These are phyloP conservation scores for Dicerorhinus sumatrensis DNA, from an alignment of 2,113 vertebrate genomes.

Conservation along the genomic window DNA sequence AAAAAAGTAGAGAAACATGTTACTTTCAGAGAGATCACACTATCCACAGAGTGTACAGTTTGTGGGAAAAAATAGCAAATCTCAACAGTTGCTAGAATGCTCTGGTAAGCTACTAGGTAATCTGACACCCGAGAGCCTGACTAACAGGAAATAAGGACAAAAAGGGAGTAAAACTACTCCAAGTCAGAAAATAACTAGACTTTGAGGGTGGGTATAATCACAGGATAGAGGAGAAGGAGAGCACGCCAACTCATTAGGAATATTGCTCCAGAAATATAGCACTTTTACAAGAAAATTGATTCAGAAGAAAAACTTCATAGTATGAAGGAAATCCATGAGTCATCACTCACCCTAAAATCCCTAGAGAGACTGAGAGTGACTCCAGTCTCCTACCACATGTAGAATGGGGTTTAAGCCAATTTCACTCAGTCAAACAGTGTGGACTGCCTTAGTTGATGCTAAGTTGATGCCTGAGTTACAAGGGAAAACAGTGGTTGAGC, in stretches of 20 bases:
- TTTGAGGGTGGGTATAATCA: background rate
- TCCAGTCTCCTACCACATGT: background rate
- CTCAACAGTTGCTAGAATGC: background rate
- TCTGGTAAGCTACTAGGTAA: background rate
- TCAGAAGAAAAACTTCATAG: background rate
- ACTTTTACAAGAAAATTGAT: background rate
- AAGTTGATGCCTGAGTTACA: background rate
- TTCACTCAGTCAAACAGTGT: background rate
- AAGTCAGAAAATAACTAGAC: background rate
- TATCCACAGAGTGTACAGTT: background rate
- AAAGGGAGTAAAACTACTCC: background rate
- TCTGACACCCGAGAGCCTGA: background rate
- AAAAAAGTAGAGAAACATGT: background rate
- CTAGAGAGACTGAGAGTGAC: background rate
- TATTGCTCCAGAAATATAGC: background rate
- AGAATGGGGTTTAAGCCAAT: background rate
- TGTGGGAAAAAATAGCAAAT: background rate
- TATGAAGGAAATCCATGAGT: background rate
- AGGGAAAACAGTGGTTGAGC: background rate
- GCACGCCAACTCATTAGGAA: too few relatives aligned
- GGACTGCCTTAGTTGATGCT: background rate
- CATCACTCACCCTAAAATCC: background rate
- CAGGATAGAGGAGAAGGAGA: background rate
- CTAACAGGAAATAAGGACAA: background rate
- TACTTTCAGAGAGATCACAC: background rate